phyloP scores from a whole-genome alignment of 2,888 invertebrate species.

The Suillia variegata region DNA sequence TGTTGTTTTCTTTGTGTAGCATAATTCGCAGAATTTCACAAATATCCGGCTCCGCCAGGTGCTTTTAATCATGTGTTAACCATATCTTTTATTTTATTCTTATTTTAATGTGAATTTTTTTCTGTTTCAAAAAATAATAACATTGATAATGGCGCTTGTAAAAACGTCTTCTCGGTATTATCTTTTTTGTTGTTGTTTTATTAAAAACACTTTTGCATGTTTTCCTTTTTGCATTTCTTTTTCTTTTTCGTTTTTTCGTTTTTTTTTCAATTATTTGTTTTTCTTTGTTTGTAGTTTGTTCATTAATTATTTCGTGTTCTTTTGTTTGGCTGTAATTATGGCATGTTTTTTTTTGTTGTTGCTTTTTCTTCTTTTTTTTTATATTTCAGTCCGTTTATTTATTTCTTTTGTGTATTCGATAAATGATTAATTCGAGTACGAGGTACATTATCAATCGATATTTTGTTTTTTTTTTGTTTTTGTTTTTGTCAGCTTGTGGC shows the following conservation, averaged over 20 bases:
- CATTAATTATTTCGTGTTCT: background rate
- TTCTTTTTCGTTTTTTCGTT: slow-evolving; percentile 14
- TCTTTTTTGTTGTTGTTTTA: slow-evolving; percentile 19
- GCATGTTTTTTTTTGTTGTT: slow-evolving; percentile 5
- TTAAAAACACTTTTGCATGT: slow-evolving; percentile 24
- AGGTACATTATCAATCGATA: no score
- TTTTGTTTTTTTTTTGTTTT: no score
- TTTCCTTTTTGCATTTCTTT: slow-evolving; percentile 21
- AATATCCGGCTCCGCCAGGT: no score
- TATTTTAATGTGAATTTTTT: no score
- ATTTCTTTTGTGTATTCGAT: no score
- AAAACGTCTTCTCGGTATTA: background rate
- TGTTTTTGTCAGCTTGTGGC: no score
- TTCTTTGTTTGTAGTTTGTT: slow-evolving; percentile 8
- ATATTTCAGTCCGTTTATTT: background rate
- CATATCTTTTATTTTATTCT: no score
- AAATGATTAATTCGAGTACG: no score
- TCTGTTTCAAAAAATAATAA: slow-evolving; percentile 10
- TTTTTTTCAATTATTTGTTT: slow-evolving; percentile 20
- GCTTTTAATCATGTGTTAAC: no score
- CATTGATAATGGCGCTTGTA: background rate
- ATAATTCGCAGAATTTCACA: no score
- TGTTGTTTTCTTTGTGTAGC: no score
- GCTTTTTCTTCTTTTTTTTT: slow-evolving; percentile 21
- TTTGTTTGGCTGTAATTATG: slow-evolving; percentile 14